phyloP scores from a whole-genome alignment of 2,888 invertebrate genomes.

The Mesorhabditis spiculigera region DNA sequence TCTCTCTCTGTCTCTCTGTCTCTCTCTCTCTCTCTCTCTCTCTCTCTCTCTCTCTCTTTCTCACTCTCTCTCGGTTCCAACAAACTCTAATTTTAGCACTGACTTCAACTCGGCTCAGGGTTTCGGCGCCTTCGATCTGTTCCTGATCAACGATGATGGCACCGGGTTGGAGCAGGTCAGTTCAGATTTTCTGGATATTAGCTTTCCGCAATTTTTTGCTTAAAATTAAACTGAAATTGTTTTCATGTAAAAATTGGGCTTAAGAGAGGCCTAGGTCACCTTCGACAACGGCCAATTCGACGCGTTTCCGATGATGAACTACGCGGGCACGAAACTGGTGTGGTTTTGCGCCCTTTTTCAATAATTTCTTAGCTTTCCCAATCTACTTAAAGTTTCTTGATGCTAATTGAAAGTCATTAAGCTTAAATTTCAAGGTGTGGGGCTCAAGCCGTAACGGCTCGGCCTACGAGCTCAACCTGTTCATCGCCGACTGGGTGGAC shows the following conservation, averaged over 20 bases:
- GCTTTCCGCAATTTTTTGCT: too few relatives aligned
- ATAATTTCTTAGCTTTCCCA: not conserved
- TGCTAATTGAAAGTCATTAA: not conserved
- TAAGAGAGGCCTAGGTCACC: slow-evolving; percentile 22
- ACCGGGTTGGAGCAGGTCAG: slow-evolving; percentile 26
- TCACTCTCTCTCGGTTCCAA: not conserved
- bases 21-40: slow-evolving; percentile 4
- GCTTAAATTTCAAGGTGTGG: slow-evolving; percentile 11
- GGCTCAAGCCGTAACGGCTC: slow-evolving; percentile 16
- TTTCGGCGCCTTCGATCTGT: slow-evolving; percentile 32
- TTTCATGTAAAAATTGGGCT: not conserved
- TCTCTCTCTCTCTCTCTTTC: slow-evolving; percentile 4
- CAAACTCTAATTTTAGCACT: slow-evolving; percentile 6
- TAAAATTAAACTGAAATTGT: not conserved
- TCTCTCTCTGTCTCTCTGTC: not conserved
- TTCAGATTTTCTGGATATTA: too few relatives aligned
- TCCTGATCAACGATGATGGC: slow-evolving; percentile 34
- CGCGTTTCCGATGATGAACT: slow-evolving; percentile 43
- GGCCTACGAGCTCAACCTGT: slow-evolving; percentile 35
- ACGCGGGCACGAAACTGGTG: not conserved
- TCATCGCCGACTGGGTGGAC: slow-evolving; percentile 42
- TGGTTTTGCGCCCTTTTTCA: not conserved
- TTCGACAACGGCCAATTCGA: slow-evolving; percentile 31
- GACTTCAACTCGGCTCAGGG: slow-evolving; percentile 19
- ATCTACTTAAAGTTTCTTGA: not conserved